A percentile compares a stretch with the other conserved stretches of the same genome.
phyloP scores from a whole-genome alignment of 2,113 vertebrate species.

The Ia io region DNA sequence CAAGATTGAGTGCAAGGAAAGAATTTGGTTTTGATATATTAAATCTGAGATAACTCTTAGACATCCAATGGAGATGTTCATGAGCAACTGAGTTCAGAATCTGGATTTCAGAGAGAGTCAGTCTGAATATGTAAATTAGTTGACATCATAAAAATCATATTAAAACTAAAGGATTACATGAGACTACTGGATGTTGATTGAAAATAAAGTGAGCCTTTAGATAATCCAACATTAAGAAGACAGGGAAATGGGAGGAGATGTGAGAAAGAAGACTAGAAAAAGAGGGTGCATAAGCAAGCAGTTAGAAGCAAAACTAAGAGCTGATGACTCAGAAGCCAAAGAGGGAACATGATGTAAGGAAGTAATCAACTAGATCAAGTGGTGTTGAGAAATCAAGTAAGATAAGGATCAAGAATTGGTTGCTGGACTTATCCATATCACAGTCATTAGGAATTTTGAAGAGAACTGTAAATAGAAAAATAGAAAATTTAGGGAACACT shows the following conservation, averaged over 20 bases:
- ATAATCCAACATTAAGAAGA: neutral
- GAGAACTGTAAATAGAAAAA: too few species aligned
- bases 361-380: neutral
- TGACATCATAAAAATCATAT: neutral
- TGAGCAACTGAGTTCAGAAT: neutral
- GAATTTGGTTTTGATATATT: neutral
- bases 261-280: neutral
- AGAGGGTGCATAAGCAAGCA: neutral
- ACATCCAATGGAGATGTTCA: neutral
- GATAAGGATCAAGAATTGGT: neutral
- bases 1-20: neutral
- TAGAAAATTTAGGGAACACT: neutral
- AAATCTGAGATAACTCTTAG: neutral
- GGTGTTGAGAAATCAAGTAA: neutral
- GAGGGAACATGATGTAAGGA: neutral
- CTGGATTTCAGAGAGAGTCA: neutral
- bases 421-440: neutral
- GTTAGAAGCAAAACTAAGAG: neutral
- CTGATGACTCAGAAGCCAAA: neutral
- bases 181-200: neutral
- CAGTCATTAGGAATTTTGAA: neutral
- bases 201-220: neutral
- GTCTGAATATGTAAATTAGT: neutral
- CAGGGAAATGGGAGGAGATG: neutral
- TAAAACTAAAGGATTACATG: neutral